Evolutionary conservation across 2,113 vertebrate species (phyloP).

Genomic region (Dromiciops gliroides): DNA sequence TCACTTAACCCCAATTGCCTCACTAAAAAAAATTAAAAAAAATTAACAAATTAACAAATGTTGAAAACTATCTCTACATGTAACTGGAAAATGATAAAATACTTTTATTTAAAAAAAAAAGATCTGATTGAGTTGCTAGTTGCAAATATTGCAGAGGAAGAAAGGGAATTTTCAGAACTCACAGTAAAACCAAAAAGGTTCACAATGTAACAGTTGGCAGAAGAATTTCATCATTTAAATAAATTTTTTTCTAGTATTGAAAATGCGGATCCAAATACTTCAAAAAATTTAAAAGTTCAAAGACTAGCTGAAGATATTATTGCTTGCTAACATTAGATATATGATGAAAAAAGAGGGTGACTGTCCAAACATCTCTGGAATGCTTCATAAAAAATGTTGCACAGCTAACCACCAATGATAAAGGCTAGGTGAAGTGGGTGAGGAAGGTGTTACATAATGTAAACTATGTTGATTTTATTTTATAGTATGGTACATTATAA

Average conservation of each 20-base stretch:
- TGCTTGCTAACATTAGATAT: background rate
- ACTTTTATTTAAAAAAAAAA: no score
- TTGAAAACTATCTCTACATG: no score
- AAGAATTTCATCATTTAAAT: background rate
- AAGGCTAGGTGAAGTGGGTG: background rate
- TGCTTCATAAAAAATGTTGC: background rate
- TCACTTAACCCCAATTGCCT: no score
- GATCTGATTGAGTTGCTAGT: no score
- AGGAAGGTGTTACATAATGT: background rate
- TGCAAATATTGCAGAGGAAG: no score
- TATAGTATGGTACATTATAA: background rate
- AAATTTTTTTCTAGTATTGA: background rate
- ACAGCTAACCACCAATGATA: background rate
- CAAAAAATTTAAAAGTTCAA: background rate
- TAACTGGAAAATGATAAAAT: no score
- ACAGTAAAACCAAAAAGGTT: background rate
- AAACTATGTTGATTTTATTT: background rate
- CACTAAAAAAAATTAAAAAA: no score
- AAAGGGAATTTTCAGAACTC: no score
- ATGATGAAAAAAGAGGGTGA: background rate
- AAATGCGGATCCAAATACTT: background rate
- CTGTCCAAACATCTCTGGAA: background rate
- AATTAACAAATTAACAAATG: no score
- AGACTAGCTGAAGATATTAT: background rate
- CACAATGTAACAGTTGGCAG: background rate